A percentile compares a stretch with the other conserved stretches of the same genome.
Conservation (phyloP, 2,888 invertebrate genomes). For the Melieria picta region DNA sequence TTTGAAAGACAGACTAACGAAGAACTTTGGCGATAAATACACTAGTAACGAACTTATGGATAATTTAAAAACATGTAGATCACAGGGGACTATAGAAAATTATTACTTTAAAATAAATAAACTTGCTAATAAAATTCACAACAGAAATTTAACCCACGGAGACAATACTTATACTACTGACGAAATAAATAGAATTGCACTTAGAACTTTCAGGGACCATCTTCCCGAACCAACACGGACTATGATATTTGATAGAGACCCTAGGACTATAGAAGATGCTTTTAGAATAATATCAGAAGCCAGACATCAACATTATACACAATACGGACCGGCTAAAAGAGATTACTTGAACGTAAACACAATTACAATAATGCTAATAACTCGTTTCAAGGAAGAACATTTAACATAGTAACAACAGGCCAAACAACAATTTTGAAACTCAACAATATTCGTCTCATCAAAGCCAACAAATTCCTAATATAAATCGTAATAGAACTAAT, state of each 20-base stretch:
- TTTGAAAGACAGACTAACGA: background rate
- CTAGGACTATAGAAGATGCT: too few species aligned
- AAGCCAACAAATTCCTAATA: background rate
- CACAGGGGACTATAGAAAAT: constrained; percentile 23
- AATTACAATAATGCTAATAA: background rate
- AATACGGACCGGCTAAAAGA: too few species aligned
- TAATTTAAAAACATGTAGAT: constrained; percentile 13
- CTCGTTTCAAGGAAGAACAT: background rate
- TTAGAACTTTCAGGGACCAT: too few species aligned
- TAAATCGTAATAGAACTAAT: background rate
- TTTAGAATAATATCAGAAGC: too few species aligned
- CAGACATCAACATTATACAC: too few species aligned
- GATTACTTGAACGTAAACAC: background rate
- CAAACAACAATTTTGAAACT: background rate
- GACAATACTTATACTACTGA: too few species aligned
- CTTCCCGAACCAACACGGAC: too few species aligned
- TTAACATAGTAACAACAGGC: constrained; percentile 9
- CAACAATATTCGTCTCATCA: background rate
- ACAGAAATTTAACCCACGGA: too few species aligned
- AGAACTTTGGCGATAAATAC: constrained; percentile 6
- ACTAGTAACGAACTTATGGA: constrained; percentile 10
- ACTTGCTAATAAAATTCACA: constrained; percentile 17
- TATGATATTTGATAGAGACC: too few species aligned
- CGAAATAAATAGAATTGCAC: too few species aligned
- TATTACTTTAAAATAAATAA: constrained; percentile 29